Conservation (phyloP, 2,888 invertebrate species). For the Automeris io region DNA sequence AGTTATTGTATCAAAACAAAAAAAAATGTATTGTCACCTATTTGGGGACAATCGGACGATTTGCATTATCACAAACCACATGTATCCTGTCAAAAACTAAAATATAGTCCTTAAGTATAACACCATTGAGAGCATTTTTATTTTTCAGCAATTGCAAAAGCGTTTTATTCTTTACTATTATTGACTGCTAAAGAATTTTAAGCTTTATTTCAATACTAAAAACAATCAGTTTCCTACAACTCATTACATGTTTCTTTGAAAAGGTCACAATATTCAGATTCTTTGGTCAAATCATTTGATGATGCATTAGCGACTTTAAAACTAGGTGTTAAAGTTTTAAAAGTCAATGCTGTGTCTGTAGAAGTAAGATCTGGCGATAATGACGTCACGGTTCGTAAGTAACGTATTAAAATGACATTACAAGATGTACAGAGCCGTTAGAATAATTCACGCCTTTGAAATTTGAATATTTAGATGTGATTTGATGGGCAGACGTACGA, state of each 20-base stretch:
- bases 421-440: slow-evolving; percentile 55
- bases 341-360: slow-evolving; percentile 1
- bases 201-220: slow-evolving; percentile 33
- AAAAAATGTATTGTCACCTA: slow-evolving; percentile 68
- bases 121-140: slow-evolving; percentile 11
- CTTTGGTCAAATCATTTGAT: neutral
- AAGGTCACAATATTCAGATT: slow-evolving; percentile 11
- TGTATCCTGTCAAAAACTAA: neutral
- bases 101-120: slow-evolving; percentile 17
- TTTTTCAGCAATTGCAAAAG: slow-evolving; percentile 9
- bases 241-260: slow-evolving; percentile 24
- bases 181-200: slow-evolving; percentile 27
- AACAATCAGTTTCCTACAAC: slow-evolving; percentile 39
- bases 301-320: slow-evolving; percentile 22
- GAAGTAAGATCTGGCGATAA: slow-evolving; percentile 40
- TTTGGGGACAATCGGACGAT: slow-evolving; percentile 63
- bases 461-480: neutral
- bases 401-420: slow-evolving; percentile 73
- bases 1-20: slow-evolving; percentile 46
- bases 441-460: slow-evolving; percentile 53
- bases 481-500: neutral
- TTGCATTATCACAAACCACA: slow-evolving; percentile 38
- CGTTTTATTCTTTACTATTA: slow-evolving; percentile 11
- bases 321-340: slow-evolving; percentile 10
- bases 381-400: slow-evolving; percentile 65